phyloP scores from a whole-genome alignment of 2,797 vertebrate species.

The Sebastes variabilis region DNA sequence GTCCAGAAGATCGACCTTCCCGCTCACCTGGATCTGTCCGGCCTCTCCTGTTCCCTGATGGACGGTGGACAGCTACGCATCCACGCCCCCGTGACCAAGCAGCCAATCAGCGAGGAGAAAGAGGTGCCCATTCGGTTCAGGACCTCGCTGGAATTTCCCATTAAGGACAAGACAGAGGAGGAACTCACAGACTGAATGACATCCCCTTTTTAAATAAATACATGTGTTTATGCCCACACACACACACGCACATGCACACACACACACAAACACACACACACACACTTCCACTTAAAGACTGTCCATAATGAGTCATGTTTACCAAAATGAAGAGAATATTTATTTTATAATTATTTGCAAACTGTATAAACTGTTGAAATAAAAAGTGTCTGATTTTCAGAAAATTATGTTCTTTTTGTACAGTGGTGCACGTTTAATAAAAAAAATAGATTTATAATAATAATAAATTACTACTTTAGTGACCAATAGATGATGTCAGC shows the following conservation, averaged over 20 bases:
- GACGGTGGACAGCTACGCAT: slow-evolving; percentile 77
- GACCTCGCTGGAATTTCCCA: slow-evolving; percentile 76
- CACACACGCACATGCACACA: neutral
- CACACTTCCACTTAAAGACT: slow-evolving; percentile 35
- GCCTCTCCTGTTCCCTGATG: slow-evolving; percentile 77
- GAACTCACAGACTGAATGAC: slow-evolving; percentile 39
- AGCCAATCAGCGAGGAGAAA: slow-evolving; percentile 38
- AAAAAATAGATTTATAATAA: too few species aligned
- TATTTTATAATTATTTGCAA: slow-evolving; percentile 53
- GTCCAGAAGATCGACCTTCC: slow-evolving; percentile 73
- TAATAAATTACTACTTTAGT: too few species aligned
- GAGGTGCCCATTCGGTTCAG: slow-evolving; percentile 69
- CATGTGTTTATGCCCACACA: neutral
- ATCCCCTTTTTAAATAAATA: neutral
- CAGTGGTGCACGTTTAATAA: too few species aligned
- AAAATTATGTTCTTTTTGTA: neutral
- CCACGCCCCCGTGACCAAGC: slow-evolving; percentile 62
- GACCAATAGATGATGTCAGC: too few species aligned
- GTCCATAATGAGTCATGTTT: slow-evolving; percentile 30
- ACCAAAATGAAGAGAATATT: slow-evolving; percentile 21
- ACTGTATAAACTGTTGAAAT: slow-evolving; percentile 36
- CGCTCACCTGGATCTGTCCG: slow-evolving; percentile 70
- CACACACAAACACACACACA: neutral
- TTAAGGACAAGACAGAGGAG: slow-evolving; percentile 56
- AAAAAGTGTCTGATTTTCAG: slow-evolving; percentile 25